Evolutionary conservation across 2,113 vertebrate genomes (phyloP).

Genomic region (Misgurnus mizolepis): DNA sequence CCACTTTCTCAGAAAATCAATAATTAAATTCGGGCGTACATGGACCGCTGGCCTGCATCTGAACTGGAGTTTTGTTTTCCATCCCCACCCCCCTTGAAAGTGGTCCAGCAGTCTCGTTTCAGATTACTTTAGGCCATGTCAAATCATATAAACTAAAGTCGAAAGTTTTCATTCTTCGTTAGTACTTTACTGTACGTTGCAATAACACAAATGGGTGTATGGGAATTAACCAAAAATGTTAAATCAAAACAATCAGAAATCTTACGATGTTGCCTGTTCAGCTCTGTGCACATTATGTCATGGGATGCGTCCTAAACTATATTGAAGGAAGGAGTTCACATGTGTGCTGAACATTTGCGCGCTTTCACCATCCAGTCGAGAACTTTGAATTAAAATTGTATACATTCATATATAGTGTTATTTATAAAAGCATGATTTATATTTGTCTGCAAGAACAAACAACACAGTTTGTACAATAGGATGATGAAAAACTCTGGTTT

Average conservation of each 20-base stretch:
- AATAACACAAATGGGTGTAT: neutral
- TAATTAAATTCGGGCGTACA: slow-evolving; percentile 66
- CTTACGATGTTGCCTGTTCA: no score
- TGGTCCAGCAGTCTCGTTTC: slow-evolving; percentile 15
- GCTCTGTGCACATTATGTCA: no score
- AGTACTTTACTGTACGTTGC: neutral
- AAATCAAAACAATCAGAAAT: neutral
- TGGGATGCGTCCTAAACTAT: no score
- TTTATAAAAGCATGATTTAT: no score
- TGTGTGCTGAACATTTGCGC: no score
- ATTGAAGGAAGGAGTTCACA: no score
- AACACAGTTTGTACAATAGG: no score
- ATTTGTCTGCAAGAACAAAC: no score
- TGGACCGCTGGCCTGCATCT: slow-evolving; percentile 57
- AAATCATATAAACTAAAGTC: slow-evolving; percentile 20
- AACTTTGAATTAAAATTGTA: no score
- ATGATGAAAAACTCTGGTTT: no score
- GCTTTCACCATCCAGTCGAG: no score
- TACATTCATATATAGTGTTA: no score
- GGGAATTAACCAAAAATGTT: neutral
- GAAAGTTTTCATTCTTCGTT: slow-evolving; percentile 8
- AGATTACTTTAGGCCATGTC: slow-evolving; percentile 38
- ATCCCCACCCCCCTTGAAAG: neutral
- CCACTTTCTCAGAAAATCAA: slow-evolving; percentile 65
- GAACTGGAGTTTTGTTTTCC: slow-evolving; percentile 53